Evolutionary conservation across 2,113 vertebrate species (phyloP), one percentile per base, ranked within the genome.

Genomic region (Oncorhynchus mykiss): DNA sequence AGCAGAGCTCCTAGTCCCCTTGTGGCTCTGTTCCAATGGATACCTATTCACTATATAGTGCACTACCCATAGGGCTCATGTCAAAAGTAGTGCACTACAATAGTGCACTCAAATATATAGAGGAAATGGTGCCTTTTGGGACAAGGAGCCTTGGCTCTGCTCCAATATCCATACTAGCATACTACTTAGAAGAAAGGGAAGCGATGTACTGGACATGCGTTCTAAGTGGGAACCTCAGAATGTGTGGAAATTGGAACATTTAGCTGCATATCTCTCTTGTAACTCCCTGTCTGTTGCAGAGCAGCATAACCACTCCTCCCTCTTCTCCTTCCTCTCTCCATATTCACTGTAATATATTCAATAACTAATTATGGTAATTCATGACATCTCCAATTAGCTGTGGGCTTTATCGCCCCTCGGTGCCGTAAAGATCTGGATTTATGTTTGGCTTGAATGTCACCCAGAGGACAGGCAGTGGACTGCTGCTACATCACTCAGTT

Each of bases 281-380:
- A 45, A 2, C 39, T 45, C 39, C 39, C 39, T 12, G 39, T 11
- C 79, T 79, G 83, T 94, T 95, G 96, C 95, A 95, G 90, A 94
- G 93, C 92, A 90, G 92, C 93, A 3, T 2, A 92, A 93, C 94
- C 89, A n/a, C 14, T 49, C 25, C 65, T 67, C 22, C 24, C n/a
- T 34, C 29, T 8, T 22, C 39, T 67, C 66, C 7, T 1, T 80
- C 77, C 67, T 74, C 49, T 82, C 67, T 75, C 92, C 90, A 86
- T 94, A 88, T 93, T 94, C 95, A 95, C 95, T 95, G 95, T 95
- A 95, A 96, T 95, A 96, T 95, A 96, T 96, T 96, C 96, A 95
- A 97, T 91, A 96, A 97, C 95, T 97, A 98, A 98, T 98, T 98
- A 98, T 97, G 96, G 95, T 97, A 97, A 98, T 98, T 97, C 96